These are phyloP conservation scores for Pseudoips prasinana DNA, from an alignment of 2,888 invertebrate species.

Conservation along the genomic window DNA sequence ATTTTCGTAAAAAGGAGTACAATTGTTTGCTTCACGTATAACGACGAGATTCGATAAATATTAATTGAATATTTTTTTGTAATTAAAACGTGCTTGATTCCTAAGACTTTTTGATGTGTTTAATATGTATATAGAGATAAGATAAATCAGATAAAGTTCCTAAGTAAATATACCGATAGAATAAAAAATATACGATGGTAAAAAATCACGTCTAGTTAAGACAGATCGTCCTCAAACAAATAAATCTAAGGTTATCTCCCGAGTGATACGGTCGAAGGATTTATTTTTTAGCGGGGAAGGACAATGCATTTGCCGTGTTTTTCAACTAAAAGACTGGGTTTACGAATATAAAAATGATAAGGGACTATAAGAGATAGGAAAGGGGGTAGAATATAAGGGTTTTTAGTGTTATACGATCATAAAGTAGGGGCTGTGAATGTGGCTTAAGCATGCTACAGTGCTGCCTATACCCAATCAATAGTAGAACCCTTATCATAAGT, in stretches of 20 bases:
- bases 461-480: constrained; percentile 31
- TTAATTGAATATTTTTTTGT: too few species aligned
- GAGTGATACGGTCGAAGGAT: constrained; percentile 37
- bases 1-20: too few species aligned
- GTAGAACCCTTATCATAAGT: constrained; percentile 16
- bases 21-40: too few species aligned
- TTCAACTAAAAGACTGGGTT: constrained; percentile 51
- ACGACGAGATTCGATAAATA: too few species aligned
- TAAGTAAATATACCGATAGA: neutral
- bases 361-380: constrained; percentile 55
- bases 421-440: constrained; percentile 49
- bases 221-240: constrained; percentile 38
- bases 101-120: too few species aligned
- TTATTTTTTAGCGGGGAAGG: constrained; percentile 54
- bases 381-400: constrained; percentile 45
- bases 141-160: too few species aligned
- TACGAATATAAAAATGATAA: constrained; percentile 74
- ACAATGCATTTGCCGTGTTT: constrained; percentile 60
- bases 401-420: constrained; percentile 48
- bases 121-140: too few species aligned
- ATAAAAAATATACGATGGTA: neutral
- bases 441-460: constrained; percentile 53
- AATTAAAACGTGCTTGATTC: too few species aligned
- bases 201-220: constrained; percentile 11
- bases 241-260: constrained; percentile 57